A percentile compares a stretch with the other conserved stretches of the same genome.
Conservation (phyloP, 2,113 vertebrate genomes). For the Castor canadensis region DNA sequence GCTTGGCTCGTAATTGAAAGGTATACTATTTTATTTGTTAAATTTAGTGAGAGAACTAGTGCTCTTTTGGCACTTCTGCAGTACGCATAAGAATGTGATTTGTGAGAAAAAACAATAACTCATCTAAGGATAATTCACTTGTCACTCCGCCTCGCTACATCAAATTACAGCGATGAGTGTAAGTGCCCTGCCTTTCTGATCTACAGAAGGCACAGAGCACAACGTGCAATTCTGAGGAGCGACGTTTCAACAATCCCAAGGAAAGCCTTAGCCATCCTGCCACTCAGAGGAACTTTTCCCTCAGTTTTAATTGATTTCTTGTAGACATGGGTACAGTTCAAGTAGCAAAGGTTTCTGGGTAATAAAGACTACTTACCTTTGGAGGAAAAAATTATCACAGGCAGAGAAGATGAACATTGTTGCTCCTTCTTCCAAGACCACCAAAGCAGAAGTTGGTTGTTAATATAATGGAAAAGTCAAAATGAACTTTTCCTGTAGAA, state of each 20-base stretch:
- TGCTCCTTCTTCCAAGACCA: background rate
- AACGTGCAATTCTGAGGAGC: background rate
- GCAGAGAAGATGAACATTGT: background rate
- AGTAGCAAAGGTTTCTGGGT: background rate
- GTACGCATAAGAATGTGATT: background rate
- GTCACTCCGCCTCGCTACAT: background rate
- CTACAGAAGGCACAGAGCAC: rapidly evolving
- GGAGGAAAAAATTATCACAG: background rate
- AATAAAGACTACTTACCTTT: background rate
- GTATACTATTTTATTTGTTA: conserved; percentile 74
- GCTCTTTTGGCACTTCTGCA: conserved; percentile 34
- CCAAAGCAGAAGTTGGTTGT: background rate
- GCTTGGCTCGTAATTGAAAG: conserved; percentile 68
- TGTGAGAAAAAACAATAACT: conserved; percentile 26
- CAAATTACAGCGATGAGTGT: background rate
- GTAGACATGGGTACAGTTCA: background rate
- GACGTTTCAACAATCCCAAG: background rate
- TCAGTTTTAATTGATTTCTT: conserved; percentile 5
- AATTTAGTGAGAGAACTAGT: conserved; percentile 56
- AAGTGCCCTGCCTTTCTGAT: background rate
- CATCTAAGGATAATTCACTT: background rate
- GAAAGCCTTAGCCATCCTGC: background rate
- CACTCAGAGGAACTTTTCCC: background rate
- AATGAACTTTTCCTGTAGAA: background rate
- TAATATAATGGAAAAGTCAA: conserved; percentile 12